These are phyloP conservation scores for Drosophila longiperda DNA, from an alignment of 2,888 invertebrate genomes.

Conservation along the genomic window DNA sequence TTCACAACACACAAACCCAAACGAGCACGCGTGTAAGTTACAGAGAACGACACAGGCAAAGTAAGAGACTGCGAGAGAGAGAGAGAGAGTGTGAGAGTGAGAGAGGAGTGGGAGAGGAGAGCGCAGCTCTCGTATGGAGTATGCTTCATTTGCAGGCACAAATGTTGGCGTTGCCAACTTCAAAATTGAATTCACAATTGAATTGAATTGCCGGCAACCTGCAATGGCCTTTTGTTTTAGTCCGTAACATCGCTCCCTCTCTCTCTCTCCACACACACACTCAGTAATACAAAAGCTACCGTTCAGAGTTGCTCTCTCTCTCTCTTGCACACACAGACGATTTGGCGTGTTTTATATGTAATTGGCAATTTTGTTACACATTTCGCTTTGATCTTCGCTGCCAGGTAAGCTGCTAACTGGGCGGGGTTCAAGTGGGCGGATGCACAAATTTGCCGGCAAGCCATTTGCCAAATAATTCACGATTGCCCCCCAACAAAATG, in stretches of 20 bases:
- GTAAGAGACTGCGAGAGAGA: not conserved
- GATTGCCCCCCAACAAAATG: conserved; percentile 38
- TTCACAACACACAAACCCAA: conserved; percentile 29
- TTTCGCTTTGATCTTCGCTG: conserved; percentile 73
- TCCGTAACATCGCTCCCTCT: not conserved
- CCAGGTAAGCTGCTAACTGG: conserved; percentile 29
- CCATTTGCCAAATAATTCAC: conserved; percentile 68
- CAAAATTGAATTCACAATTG: conserved; percentile 79
- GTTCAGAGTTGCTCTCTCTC: not conserved
- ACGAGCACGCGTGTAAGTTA: conserved; percentile 9
- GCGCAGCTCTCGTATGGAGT: conserved; percentile 41
- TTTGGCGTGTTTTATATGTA: conserved; percentile 72
- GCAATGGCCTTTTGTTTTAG: conserved; percentile 66
- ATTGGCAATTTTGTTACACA: conserved; percentile 80
- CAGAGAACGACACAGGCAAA: not conserved
- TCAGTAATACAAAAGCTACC: not conserved
- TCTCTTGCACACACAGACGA: not conserved
- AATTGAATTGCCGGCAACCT: conserved; percentile 67
- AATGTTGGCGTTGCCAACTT: conserved; percentile 67
- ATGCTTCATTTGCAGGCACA: conserved; percentile 66
- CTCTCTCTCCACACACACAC: not conserved
- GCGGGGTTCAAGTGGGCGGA: conserved; percentile 54
- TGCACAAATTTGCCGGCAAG: conserved; percentile 66
- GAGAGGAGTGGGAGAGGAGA: not conserved
- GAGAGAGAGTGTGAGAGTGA: not conserved